phyloP scores from a whole-genome alignment of 2,113 vertebrate species.

The Zeus faber region DNA sequence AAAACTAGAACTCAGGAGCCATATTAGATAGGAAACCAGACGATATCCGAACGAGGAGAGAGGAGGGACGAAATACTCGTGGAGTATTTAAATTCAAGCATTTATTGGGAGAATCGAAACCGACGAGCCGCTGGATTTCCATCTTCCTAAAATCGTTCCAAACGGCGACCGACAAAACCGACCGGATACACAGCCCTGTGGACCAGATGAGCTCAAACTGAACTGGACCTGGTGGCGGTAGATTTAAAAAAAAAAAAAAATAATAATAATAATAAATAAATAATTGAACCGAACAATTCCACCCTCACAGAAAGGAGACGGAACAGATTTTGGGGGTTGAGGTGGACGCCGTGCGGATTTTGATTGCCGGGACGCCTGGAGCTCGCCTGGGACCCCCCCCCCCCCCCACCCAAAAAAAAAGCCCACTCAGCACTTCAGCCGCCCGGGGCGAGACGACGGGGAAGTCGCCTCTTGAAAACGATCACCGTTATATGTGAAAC shows the following conservation, averaged over 20 bases:
- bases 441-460: too few relatives aligned
- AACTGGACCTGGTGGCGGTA: slow-evolving; percentile 38
- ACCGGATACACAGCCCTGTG: slow-evolving; percentile 13
- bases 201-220: slow-evolving; percentile 34
- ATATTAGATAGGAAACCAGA: slow-evolving; percentile 65
- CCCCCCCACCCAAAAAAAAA: too few relatives aligned
- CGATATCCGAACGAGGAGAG: slow-evolving; percentile 7
- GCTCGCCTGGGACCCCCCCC: too few relatives aligned
- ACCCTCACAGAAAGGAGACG: slow-evolving; percentile 38
- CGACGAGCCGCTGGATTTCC: slow-evolving; percentile 36
- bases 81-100: slow-evolving; percentile 36
- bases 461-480: too few relatives aligned
- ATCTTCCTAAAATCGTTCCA: slow-evolving; percentile 20
- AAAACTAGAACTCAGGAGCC: slow-evolving; percentile 73
- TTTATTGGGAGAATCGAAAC: slow-evolving; percentile 36
- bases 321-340: slow-evolving; percentile 38
- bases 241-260: too few relatives aligned
- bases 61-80: neutral
- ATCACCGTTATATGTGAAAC: too few relatives aligned
- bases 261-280: too few relatives aligned
- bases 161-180: slow-evolving; percentile 26
- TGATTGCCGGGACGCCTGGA: slow-evolving; percentile 18
- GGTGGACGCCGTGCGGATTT: too few relatives aligned
- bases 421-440: too few relatives aligned
- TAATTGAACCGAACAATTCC: slow-evolving; percentile 23